Conservation (phyloP, 2,797 vertebrate genomes). For the Karalla daura region DNA sequence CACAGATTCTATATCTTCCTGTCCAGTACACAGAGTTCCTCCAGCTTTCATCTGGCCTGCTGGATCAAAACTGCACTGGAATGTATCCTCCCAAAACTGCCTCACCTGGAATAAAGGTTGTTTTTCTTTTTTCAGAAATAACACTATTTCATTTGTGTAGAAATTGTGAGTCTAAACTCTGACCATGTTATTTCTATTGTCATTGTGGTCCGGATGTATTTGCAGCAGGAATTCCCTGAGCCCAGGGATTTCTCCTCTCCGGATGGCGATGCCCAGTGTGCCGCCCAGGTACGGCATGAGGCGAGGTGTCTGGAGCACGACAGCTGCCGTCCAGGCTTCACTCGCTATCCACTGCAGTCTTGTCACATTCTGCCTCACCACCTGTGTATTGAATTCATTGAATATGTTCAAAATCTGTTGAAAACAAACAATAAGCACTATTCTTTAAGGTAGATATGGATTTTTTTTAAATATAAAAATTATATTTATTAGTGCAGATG, state of each 20-base stretch:
- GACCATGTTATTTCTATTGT: not conserved
- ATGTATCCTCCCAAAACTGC: slow-evolving; percentile 72
- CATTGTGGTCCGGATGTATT: slow-evolving; percentile 37
- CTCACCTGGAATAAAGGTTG: slow-evolving; percentile 41
- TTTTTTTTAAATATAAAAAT: too few species aligned
- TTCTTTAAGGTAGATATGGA: too few species aligned
- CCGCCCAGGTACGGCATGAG: slow-evolving; percentile 57
- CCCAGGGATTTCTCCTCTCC: slow-evolving; percentile 73
- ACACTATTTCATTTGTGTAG: too few species aligned
- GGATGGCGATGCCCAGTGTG: slow-evolving; percentile 72
- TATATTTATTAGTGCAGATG: too few species aligned
- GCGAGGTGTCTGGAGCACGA: slow-evolving; percentile 50
- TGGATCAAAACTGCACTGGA: slow-evolving; percentile 62
- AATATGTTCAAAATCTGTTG: too few species aligned
- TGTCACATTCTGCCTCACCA: slow-evolving; percentile 62
- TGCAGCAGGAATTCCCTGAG: slow-evolving; percentile 61
- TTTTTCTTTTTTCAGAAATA: too few species aligned
- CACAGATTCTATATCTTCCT: slow-evolving; percentile 47
- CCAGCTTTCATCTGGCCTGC: slow-evolving; percentile 19
- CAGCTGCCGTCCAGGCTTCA: slow-evolving; percentile 61
- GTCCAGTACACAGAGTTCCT: slow-evolving; percentile 58
- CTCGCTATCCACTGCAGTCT: slow-evolving; percentile 69
- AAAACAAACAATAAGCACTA: too few species aligned
- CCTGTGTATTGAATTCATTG: slow-evolving; percentile 26
- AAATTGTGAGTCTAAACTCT: too few species aligned